Evolutionary conservation across 2,888 invertebrate species (phyloP).

Genomic region (Nephrocerus scutellatus): DNA sequence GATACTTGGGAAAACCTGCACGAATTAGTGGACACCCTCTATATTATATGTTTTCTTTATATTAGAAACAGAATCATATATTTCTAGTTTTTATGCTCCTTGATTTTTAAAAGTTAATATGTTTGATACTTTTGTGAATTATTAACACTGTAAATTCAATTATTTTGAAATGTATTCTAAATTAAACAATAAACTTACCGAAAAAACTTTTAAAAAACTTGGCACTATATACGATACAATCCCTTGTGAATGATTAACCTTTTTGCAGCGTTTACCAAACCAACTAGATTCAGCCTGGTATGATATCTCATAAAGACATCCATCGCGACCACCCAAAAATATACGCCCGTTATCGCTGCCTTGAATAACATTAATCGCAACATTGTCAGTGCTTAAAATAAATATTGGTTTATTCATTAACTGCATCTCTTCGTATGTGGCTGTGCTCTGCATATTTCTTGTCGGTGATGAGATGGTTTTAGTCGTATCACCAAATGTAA

Average conservation of each 20-base stretch:
- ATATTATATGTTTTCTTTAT: too few relatives aligned
- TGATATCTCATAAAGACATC: conserved; percentile 86
- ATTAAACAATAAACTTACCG: conserved; percentile 35
- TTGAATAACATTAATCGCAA: conserved; percentile 72
- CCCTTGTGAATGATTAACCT: conserved; percentile 88
- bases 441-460: conserved; percentile 27
- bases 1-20: too few relatives aligned
- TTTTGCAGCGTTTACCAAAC: conserved; percentile 92
- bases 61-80: too few relatives aligned
- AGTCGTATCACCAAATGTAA: conserved; percentile 41
- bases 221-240: conserved; percentile 82
- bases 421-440: conserved; percentile 67
- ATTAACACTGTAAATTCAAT: neutral
- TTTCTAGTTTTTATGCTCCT: neutral
- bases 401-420: conserved; percentile 92
- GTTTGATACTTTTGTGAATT: neutral
- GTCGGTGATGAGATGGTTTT: conserved; percentile 35
- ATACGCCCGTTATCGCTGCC: conserved; percentile 80
- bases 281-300: conserved; percentile 90
- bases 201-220: conserved; percentile 73
- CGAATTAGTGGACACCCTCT: too few relatives aligned
- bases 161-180: neutral
- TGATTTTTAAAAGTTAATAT: neutral
- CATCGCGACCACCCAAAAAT: conserved; percentile 92
- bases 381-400: conserved; percentile 82